phyloP scores from a whole-genome alignment of 2,113 vertebrate genomes.

The Cacatua alba region DNA sequence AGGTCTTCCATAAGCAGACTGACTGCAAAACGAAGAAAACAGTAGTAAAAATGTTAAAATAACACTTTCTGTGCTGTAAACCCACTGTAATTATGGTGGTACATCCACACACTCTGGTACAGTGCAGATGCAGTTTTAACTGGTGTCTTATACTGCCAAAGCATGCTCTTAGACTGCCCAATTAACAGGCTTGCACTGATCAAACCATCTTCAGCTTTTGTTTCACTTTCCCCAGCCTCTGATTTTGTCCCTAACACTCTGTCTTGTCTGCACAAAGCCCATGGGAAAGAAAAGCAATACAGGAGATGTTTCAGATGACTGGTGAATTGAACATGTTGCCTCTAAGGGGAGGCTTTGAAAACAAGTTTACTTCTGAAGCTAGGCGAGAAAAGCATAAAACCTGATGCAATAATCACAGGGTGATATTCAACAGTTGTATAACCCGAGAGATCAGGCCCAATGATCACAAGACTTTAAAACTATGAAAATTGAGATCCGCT shows the following conservation, averaged over 20 bases:
- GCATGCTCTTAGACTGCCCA: not conserved
- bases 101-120: not conserved
- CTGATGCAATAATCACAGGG: conserved; percentile 36
- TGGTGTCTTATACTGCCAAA: not conserved
- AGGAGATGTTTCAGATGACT: not conserved
- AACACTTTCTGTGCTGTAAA: not conserved
- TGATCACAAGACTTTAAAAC: not conserved
- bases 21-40: not conserved
- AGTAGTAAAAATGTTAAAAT: not conserved
- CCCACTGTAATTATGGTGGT: not conserved
- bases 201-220: not conserved
- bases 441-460: not conserved
- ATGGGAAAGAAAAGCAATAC: not conserved
- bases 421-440: conserved; percentile 11
- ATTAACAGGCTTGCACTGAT: not conserved
- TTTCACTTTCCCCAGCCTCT: not conserved
- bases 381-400: conserved; percentile 15
- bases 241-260: not conserved
- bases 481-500: conserved; percentile 27
- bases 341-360: conserved; percentile 10
- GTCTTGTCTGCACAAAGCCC: not conserved
- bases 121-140: not conserved
- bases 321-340: not conserved
- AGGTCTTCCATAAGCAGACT: not conserved
- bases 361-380: conserved; percentile 23